These are phyloP conservation scores for Parus major DNA, from an alignment of 2,113 vertebrate species.

Conservation along the genomic window DNA sequence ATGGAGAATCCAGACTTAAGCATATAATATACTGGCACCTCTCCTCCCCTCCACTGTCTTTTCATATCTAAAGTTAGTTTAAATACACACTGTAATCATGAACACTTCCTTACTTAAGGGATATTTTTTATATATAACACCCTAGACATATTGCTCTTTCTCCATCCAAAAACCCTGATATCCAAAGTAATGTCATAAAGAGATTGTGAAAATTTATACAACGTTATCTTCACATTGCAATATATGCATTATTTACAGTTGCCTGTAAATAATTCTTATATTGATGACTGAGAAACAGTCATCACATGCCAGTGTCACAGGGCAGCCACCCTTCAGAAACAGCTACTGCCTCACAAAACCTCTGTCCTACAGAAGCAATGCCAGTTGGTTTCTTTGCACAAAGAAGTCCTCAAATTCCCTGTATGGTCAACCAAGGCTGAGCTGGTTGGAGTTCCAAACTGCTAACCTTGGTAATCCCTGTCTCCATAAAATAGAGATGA, in stretches of 20 bases:
- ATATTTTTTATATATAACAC: not conserved
- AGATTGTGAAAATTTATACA: not conserved
- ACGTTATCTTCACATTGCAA: not conserved
- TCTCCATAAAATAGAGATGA: not conserved
- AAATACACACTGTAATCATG: fast-evolving
- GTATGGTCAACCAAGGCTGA: not conserved
- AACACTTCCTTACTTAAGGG: not conserved
- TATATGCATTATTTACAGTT: not conserved
- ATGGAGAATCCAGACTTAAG: not conserved
- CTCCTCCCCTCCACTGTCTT: not conserved
- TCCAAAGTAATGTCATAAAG: not conserved
- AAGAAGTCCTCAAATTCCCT: not conserved
- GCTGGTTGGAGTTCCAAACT: not conserved
- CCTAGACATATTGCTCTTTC: not conserved
- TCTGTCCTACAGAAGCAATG: not conserved
- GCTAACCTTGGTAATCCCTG: not conserved
- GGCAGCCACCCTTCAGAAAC: not conserved
- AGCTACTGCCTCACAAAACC: not conserved
- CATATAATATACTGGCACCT: not conserved
- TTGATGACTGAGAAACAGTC: not conserved
- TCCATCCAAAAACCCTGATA: not conserved
- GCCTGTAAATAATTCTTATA: not conserved
- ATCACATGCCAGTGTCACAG: not conserved
- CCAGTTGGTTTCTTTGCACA: not conserved
- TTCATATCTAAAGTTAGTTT: not conserved